A percentile compares a stretch with the other conserved stretches of the same genome.
Evolutionary conservation across 2,888 invertebrate genomes (phyloP).

Genomic region (Ethmia dodecea): DNA sequence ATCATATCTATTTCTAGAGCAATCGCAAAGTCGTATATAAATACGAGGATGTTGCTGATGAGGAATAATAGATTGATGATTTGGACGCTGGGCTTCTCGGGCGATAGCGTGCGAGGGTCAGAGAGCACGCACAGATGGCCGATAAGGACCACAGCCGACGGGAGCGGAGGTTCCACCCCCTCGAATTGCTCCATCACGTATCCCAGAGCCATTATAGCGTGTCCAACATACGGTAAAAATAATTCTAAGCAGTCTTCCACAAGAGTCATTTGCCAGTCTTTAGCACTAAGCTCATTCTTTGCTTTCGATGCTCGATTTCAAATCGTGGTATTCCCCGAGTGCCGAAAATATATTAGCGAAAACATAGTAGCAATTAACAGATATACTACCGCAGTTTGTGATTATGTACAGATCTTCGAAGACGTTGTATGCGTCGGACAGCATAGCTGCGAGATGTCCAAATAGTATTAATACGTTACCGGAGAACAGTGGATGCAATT

Average conservation of each 20-base stretch:
- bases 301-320: too few species aligned
- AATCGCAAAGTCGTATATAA: constrained; percentile 44
- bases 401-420: too few species aligned
- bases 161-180: constrained; percentile 39
- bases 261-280: background rate
- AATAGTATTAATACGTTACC: too few species aligned
- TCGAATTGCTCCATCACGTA: constrained; percentile 53
- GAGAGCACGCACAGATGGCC: constrained; percentile 51
- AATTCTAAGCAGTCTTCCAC: constrained; percentile 2
- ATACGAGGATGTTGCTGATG: constrained; percentile 44
- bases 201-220: constrained; percentile 54
- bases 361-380: too few species aligned
- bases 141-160: constrained; percentile 52
- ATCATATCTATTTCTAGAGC: constrained; percentile 20
- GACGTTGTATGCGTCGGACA: too few species aligned
- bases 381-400: too few species aligned
- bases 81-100: constrained; percentile 35
- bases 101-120: constrained; percentile 38
- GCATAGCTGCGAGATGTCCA: too few species aligned
- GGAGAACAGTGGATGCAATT: too few species aligned
- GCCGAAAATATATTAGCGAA: too few species aligned
- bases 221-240: constrained; percentile 51
- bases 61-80: constrained; percentile 46
- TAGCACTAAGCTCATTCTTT: too few species aligned
- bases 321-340: too few species aligned